Percentiles rank a stretch among this genome's conserved stretches.
Evolutionary conservation across 2,113 vertebrate genomes (phyloP).

Genomic region (Lagopus muta): DNA sequence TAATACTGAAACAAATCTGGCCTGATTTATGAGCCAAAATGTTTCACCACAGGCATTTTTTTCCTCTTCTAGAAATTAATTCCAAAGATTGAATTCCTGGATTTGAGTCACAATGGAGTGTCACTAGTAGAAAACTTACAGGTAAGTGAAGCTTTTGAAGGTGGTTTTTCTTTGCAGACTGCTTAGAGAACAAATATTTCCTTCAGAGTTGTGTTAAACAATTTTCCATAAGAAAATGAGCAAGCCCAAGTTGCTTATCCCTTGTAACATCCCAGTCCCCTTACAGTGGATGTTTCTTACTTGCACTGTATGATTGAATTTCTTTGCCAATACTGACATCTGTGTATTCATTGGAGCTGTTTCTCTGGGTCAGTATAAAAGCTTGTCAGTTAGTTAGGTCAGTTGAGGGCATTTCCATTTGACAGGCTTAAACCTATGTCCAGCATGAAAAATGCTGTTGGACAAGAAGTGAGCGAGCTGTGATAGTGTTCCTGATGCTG

Average conservation of each 20-base stretch:
- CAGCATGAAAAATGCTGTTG: neutral
- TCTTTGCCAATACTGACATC: neutral
- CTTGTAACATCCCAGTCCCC: neutral
- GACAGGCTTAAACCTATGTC: neutral
- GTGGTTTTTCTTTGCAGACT: rapidly evolving
- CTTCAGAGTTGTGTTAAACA: neutral
- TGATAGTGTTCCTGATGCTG: neutral
- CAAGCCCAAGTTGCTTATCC: neutral
- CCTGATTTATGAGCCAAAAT: neutral
- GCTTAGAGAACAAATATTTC: neutral
- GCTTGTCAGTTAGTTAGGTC: too few relatives aligned
- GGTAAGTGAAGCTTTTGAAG: constrained; percentile 71
- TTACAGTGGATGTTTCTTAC: neutral
- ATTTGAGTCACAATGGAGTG: constrained; percentile 94
- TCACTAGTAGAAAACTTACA: constrained; percentile 91
- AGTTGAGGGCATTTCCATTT: neutral
- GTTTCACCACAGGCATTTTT: neutral
- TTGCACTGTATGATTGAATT: neutral
- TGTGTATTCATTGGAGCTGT: neutral
- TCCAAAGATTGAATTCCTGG: constrained; percentile 94
- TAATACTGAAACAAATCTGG: neutral
- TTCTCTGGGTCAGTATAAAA: neutral
- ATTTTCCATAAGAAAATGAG: neutral
- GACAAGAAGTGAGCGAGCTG: neutral
- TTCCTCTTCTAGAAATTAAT: constrained; percentile 86